Evolutionary conservation across 2,888 invertebrate genomes (phyloP).

Genomic region (Dysmachus trigonus): DNA sequence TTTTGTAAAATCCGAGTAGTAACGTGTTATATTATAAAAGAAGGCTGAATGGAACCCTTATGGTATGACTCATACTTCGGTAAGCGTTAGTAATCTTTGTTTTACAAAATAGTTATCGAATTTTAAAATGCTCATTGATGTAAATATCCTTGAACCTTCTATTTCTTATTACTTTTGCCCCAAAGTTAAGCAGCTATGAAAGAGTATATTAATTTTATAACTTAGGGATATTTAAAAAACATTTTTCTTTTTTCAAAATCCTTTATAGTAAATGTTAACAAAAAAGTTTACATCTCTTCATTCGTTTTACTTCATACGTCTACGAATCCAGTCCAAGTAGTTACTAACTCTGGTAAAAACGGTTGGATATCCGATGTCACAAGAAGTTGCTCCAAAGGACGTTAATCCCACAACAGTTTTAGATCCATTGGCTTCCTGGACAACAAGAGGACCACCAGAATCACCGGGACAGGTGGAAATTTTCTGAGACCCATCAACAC

Average conservation of each 20-base stretch:
- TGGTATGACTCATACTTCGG: too few species aligned
- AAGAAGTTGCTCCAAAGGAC: constrained; percentile 39
- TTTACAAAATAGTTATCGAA: too few species aligned
- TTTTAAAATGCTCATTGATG: too few species aligned
- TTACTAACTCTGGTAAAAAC: constrained; percentile 34
- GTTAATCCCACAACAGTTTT: constrained; percentile 6
- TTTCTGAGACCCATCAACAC: constrained; percentile 55
- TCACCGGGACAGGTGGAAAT: constrained; percentile 60
- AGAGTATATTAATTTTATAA: too few species aligned
- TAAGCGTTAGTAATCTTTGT: too few species aligned
- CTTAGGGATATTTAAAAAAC: not conserved
- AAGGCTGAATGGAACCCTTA: too few species aligned
- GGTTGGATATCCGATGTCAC: constrained; percentile 41
- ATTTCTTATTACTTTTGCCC: too few species aligned
- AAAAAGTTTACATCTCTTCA: not conserved
- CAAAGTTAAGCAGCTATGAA: too few species aligned
- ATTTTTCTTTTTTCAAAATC: too few species aligned
- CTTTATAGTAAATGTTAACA: not conserved
- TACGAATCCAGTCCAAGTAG: constrained; percentile 43
- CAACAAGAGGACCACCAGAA: constrained; percentile 50
- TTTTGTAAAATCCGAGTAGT: too few species aligned
- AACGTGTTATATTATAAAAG: too few species aligned
- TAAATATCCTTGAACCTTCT: too few species aligned
- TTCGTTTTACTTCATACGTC: not conserved
- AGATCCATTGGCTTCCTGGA: not conserved